Conservation (phyloP, 2,888 invertebrate genomes). For the Heteropelma amictum region DNA sequence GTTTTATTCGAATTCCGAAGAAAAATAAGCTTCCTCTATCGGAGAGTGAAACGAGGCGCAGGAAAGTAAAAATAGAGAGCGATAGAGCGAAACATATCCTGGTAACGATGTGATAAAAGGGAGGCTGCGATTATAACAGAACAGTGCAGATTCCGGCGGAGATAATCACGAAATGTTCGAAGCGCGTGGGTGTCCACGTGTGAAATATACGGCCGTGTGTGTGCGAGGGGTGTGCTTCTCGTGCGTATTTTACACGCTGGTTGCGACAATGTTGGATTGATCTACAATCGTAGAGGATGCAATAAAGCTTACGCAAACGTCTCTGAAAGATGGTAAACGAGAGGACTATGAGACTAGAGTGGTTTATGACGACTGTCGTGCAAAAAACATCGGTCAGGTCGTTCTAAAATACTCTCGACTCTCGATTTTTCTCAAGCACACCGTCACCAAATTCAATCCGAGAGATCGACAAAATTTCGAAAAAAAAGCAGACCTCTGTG, state of each 20-base stretch:
- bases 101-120: conserved; percentile 26
- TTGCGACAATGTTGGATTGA: conserved; percentile 64
- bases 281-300: conserved; percentile 59
- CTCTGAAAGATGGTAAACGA: neutral
- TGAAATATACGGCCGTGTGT: neutral
- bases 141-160: conserved; percentile 36
- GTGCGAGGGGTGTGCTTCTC: too few species aligned
- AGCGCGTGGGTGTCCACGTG: conserved; percentile 34
- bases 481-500: too few species aligned
- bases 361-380: neutral
- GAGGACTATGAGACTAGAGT: neutral
- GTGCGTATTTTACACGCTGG: neutral
- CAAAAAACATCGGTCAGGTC: too few species aligned
- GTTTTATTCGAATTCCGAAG: too few species aligned
- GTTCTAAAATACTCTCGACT: too few species aligned
- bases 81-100: conserved; percentile 30
- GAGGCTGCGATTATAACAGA: conserved; percentile 17
- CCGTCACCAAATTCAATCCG: too few species aligned
- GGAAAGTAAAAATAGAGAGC: too few species aligned
- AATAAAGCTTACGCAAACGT: conserved; percentile 20
- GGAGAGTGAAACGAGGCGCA: neutral
- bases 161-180: conserved; percentile 34
- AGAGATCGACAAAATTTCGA: too few species aligned
- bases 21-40: neutral
- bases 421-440: too few species aligned